These are phyloP conservation scores for Cuniculus paca DNA, from an alignment of 2,797 vertebrate species.

Conservation along the genomic window DNA sequence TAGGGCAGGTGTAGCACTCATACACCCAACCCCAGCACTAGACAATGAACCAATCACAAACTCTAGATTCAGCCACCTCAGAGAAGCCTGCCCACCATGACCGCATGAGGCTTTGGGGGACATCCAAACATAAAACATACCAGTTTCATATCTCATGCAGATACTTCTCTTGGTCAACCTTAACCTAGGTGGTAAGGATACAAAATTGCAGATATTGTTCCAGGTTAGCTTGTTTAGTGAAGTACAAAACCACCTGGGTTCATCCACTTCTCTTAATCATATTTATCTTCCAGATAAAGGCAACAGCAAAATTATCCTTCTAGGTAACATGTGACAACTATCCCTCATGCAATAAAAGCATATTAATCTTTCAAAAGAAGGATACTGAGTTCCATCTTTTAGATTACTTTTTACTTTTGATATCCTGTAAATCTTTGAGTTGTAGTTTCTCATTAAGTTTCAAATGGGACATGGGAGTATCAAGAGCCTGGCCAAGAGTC, in stretches of 20 bases:
- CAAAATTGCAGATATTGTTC: background rate
- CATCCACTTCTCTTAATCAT: background rate
- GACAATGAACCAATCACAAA: too few relatives aligned
- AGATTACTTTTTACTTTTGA: constrained; percentile 37
- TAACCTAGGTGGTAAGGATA: background rate
- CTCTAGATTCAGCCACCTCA: too few relatives aligned
- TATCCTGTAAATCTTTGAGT: background rate
- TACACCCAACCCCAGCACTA: too few relatives aligned
- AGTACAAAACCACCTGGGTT: background rate
- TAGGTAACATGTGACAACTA: background rate
- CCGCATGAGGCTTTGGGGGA: too few relatives aligned
- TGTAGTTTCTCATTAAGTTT: constrained; percentile 15
- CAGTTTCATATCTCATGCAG: background rate
- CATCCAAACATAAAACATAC: too few relatives aligned
- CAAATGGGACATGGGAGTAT: background rate
- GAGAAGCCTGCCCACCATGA: too few relatives aligned
- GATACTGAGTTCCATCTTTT: background rate
- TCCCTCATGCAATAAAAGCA: background rate
- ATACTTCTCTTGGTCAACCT: background rate
- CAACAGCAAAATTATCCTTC: background rate
- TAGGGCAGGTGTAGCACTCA: too few relatives aligned
- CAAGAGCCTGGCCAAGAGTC: too few relatives aligned
- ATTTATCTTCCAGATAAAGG: background rate
- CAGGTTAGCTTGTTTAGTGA: background rate
- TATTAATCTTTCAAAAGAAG: background rate